Evolutionary conservation across 2,888 invertebrate species (phyloP).

Genomic region (Fabriciana adippe): DNA sequence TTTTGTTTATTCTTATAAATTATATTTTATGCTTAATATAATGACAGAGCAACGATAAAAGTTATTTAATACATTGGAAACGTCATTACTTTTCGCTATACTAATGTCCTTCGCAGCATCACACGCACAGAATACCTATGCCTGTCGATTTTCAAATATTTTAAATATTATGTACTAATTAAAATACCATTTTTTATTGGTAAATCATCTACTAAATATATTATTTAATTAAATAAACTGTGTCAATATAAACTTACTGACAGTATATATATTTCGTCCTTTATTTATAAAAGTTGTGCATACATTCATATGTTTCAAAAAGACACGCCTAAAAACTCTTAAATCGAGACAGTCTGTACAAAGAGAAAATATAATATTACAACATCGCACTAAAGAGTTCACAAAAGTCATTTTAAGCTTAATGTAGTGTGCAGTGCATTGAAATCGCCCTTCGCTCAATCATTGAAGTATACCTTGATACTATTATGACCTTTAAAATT

Average conservation of each 20-base stretch:
- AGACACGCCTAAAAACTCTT: neutral
- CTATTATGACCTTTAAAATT: conserved; percentile 18
- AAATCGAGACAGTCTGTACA: conserved; percentile 18
- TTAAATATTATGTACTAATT: too few species aligned
- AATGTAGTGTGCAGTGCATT: conserved; percentile 39
- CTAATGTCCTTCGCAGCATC: neutral
- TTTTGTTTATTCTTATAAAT: conserved; percentile 27
- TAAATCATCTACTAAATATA: too few species aligned
- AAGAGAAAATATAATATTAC: conserved; percentile 29
- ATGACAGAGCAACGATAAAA: conserved; percentile 17
- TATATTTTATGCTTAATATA: conserved; percentile 24
- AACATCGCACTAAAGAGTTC: conserved; percentile 31
- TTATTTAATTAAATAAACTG: too few species aligned
- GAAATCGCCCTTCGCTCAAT: conserved; percentile 32
- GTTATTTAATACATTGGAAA: conserved; percentile 20
- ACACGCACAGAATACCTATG: too few species aligned
- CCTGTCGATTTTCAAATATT: too few species aligned
- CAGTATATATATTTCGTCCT: too few species aligned
- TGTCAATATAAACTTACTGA: too few species aligned
- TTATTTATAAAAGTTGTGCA: too few species aligned
- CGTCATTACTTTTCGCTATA: neutral
- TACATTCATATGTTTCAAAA: neutral
- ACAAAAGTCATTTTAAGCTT: conserved; percentile 35
- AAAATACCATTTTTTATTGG: too few species aligned
- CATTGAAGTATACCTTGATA: conserved; percentile 1